phyloP scores from a whole-genome alignment of 2,113 vertebrate genomes.

The Ranitomeya variabilis region DNA sequence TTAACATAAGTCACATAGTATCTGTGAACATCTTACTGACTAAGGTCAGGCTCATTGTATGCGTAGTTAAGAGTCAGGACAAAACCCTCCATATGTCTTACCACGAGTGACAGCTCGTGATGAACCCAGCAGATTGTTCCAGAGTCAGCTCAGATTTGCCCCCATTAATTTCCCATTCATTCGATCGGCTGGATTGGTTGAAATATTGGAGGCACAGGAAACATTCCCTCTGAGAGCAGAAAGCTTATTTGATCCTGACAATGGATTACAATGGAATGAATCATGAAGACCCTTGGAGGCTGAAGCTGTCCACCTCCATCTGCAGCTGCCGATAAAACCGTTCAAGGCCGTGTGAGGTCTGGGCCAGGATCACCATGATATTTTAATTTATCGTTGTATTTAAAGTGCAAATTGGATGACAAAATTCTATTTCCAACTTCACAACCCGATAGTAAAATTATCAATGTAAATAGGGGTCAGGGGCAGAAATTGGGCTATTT shows the following conservation, averaged over 20 bases:
- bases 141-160: background rate
- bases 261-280: constrained; percentile 36
- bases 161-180: constrained; percentile 23
- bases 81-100: background rate
- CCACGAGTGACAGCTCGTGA: background rate
- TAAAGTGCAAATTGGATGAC: constrained; percentile 27
- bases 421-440: constrained; percentile 27
- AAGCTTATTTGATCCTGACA: constrained; percentile 27
- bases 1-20: background rate
- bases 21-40: background rate
- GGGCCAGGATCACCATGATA: background rate
- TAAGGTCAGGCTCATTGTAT: background rate
- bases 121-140: background rate
- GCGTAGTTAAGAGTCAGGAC: constrained; percentile 5
- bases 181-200: constrained; percentile 27
- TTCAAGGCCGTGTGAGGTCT: background rate
- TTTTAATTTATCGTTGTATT: constrained; percentile 30
- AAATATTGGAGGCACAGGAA: constrained; percentile 17
- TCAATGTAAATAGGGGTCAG: constrained; percentile 33
- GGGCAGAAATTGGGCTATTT: constrained; percentile 12
- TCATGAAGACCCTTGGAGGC: constrained; percentile 9
- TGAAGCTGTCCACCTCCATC: constrained; percentile 37
- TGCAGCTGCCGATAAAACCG: constrained; percentile 45
- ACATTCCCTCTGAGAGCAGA: constrained; percentile 20
- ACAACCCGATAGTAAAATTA: constrained; percentile 11